phyloP scores from a whole-genome alignment of 2,797 vertebrate species.

The Mormyrus proboscirostris region DNA sequence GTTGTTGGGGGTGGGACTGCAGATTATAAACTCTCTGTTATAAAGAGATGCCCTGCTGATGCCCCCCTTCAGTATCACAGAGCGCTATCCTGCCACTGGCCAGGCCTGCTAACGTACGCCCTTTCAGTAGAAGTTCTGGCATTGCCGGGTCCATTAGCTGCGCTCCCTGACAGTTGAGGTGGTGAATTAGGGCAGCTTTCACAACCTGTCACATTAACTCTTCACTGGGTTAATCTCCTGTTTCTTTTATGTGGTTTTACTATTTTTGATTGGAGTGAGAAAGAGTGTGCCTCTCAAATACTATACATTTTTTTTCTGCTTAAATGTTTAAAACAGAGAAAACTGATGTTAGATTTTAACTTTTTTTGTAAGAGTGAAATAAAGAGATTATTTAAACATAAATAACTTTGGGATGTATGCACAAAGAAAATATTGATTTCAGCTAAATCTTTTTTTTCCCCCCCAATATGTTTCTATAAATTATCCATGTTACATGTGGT shows the following conservation, averaged over 20 bases:
- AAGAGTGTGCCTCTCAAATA: slow-evolving; percentile 15
- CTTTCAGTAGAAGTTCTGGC: background rate
- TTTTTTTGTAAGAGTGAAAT: slow-evolving; percentile 77
- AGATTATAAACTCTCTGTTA: background rate
- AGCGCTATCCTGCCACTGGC: background rate
- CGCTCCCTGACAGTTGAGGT: background rate
- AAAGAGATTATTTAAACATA: slow-evolving; percentile 68
- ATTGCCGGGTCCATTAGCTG: background rate
- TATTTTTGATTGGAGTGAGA: background rate
- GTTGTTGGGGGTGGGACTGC: background rate
- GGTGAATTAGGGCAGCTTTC: background rate
- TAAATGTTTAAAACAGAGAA: slow-evolving; percentile 53
- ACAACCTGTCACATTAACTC: background rate
- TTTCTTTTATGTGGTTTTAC: slow-evolving; percentile 6
- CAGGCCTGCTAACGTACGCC: background rate
- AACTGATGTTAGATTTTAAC: slow-evolving; percentile 68
- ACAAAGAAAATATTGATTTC: background rate
- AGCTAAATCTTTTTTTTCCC: background rate
- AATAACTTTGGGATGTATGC: background rate
- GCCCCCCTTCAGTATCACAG: background rate
- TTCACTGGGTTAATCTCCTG: background rate
- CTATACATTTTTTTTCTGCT: background rate
- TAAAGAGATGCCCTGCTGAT: background rate
- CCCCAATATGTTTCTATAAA: background rate
- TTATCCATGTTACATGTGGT: background rate